Base-by-base conservation (phyloP, 2,113 vertebrate species). In the Daboia siamensis region DNA sequence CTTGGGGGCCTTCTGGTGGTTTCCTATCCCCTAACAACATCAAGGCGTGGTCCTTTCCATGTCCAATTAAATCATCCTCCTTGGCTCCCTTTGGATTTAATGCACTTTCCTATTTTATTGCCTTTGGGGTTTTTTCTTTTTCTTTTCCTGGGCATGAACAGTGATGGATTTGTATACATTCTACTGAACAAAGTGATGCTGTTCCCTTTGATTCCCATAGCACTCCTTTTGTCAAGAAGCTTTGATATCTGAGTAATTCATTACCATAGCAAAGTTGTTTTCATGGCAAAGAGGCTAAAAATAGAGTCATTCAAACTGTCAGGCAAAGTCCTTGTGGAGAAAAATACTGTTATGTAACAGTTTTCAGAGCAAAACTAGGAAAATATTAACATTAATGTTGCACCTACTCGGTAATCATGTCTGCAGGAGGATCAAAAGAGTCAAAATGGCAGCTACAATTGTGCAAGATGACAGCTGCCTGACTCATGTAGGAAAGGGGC, bases 231-330 rank as follows among this genome's bases (percentile, higher is more conserved):
- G 1, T 85, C 90, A 54, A 23, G 51, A 95, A 51, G 57, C 69
- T 95, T 95, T 92, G 90, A 95, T 93, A 92, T 89, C 80, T 90
- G 89, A 29, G n/a, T 46, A 80, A 95, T 95, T 95, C 95, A 94
- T 95, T 96, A 96, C 94, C 94, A 90, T 80, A 93, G 93, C 69
- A 86, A 90, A 88, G 54, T 91, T 95, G 92, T 96, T 96, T 96
- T 96, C 93, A 84, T 92, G 92, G 86, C 93, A 0, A 95, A 56
- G 8, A 94, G 51, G 48, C 93, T 96, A 94, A 97, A 95, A 95
- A 96, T 95, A 95, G n/a, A 56, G 69, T n/a, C 0, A 0, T 3
- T 2, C 84, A 88, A 96, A 80, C 91, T 0, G 0, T 90, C 80
- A 86, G 44, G 91, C 57, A 89, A 74, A 88, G 74, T 93, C 80